Evolutionary conservation across 1,140 invertebrate species (phyloP).

Genomic region (Drosophila eugracilis): DNA sequence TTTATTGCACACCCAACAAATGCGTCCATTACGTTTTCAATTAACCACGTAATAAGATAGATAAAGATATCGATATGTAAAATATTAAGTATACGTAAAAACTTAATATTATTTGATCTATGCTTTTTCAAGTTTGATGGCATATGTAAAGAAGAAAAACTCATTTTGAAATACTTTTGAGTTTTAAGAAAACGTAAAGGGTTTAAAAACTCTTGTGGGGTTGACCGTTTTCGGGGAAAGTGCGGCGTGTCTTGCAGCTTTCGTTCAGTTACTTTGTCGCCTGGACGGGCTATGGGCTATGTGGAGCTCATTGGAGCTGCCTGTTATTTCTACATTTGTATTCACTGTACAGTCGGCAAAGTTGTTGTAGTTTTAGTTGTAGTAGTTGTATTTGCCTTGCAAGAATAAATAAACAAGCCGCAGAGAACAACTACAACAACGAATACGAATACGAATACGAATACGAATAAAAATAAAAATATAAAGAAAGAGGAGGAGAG

Average conservation of each 20-base stretch:
- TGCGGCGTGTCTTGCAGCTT: background rate
- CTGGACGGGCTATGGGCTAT: constrained; percentile 1
- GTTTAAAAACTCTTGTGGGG: too few relatives aligned
- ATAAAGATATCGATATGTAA: too few relatives aligned
- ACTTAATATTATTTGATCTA: too few relatives aligned
- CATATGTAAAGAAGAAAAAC: too few relatives aligned
- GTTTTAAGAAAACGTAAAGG: too few relatives aligned
- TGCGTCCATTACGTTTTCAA: constrained; percentile 35
- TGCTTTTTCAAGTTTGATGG: too few relatives aligned
- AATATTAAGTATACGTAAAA: too few relatives aligned
- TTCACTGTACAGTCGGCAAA: constrained; percentile 41
- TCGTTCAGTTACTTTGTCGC: constrained; percentile 1
- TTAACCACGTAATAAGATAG: too few relatives aligned
- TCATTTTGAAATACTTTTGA: background rate
- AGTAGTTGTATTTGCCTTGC: constrained; percentile 54
- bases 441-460: constrained; percentile 51
- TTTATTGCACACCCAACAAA: constrained; percentile 53
- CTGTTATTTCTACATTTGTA: constrained; percentile 38
- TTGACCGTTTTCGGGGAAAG: background rate
- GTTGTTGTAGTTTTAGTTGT: constrained; percentile 28
- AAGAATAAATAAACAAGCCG: constrained; percentile 79
- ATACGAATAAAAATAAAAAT: constrained; percentile 51
- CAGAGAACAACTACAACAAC: constrained; percentile 39
- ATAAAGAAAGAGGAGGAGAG: constrained; percentile 20
- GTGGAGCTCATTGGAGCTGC: constrained; percentile 11